Conservation (phyloP, 2,888 invertebrate genomes). For the Parthenolecanium corni region DNA sequence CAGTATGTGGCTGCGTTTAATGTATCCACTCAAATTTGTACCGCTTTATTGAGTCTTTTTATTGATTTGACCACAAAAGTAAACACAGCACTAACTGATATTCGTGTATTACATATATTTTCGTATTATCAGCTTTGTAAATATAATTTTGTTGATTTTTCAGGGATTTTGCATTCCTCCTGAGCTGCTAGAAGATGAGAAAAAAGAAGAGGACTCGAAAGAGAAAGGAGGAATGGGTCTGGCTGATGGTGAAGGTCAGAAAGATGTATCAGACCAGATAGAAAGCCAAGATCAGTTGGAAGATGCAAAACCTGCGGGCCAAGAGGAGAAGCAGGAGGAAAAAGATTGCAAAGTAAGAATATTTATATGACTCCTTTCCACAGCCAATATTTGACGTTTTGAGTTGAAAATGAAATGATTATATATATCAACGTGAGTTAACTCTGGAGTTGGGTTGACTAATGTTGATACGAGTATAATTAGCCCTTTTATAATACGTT, state of each 20-base stretch:
- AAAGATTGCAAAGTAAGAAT: conserved; percentile 53
- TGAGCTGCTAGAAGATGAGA: conserved; percentile 64
- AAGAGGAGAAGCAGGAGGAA: conserved; percentile 56
- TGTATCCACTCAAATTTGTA: conserved; percentile 68
- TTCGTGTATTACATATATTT: conserved; percentile 15
- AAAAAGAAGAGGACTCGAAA: conserved; percentile 48
- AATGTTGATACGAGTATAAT: too few relatives aligned
- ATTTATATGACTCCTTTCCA: too few relatives aligned
- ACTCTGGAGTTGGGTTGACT: too few relatives aligned
- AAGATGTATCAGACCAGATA: conserved; percentile 89
- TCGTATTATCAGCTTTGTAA: not conserved
- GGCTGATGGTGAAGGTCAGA: conserved; percentile 84
- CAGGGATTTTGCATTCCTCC: conserved; percentile 87
- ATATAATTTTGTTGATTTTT: conserved; percentile 25
- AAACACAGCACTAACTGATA: too few relatives aligned
- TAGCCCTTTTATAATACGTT: too few relatives aligned
- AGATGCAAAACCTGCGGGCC: conserved; percentile 69
- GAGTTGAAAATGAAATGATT: too few relatives aligned
- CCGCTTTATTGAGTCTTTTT: conserved; percentile 71
- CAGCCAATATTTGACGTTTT: too few relatives aligned
- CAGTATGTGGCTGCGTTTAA: conserved; percentile 68
- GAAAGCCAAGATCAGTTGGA: conserved; percentile 88
- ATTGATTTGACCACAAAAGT: conserved; percentile 65
- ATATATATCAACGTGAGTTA: too few relatives aligned
- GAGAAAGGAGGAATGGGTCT: conserved; percentile 69